Evolutionary conservation across 2,113 vertebrate genomes (phyloP).

Genomic region (Fulica atra): DNA sequence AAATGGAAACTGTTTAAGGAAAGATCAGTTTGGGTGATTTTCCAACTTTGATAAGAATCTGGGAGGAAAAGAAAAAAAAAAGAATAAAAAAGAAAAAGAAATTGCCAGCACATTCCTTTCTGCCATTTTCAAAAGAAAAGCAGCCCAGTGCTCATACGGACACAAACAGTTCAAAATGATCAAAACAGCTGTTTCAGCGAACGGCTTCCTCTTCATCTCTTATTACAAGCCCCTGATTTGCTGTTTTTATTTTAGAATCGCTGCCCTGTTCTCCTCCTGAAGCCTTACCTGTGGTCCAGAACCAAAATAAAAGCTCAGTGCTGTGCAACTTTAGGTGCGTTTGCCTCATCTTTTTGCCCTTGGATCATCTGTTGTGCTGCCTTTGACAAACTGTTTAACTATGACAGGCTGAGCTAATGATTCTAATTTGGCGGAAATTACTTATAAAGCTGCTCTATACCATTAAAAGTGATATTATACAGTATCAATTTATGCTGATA

Average conservation of each 20-base stretch:
- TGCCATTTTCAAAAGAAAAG: constrained; percentile 52
- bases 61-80: background rate
- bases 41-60: constrained; percentile 49
- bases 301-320: background rate
- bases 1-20: constrained; percentile 41
- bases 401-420: background rate
- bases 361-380: background rate
- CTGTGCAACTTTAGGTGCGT: background rate
- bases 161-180: constrained; percentile 27
- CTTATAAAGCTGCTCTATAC: background rate
- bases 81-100: background rate
- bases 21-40: constrained; percentile 31
- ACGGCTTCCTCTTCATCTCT: constrained; percentile 14
- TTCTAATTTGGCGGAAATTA: background rate
- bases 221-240: background rate
- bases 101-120: constrained; percentile 60
- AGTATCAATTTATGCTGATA: background rate
- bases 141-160: background rate
- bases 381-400: background rate
- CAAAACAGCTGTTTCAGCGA: constrained; percentile 47
- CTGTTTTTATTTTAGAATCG: background rate
- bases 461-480: background rate
- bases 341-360: background rate
- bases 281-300: background rate
- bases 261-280: background rate